Evolutionary conservation across 2,888 invertebrate species (phyloP).

Genomic region (Hypena proboscidalis): DNA sequence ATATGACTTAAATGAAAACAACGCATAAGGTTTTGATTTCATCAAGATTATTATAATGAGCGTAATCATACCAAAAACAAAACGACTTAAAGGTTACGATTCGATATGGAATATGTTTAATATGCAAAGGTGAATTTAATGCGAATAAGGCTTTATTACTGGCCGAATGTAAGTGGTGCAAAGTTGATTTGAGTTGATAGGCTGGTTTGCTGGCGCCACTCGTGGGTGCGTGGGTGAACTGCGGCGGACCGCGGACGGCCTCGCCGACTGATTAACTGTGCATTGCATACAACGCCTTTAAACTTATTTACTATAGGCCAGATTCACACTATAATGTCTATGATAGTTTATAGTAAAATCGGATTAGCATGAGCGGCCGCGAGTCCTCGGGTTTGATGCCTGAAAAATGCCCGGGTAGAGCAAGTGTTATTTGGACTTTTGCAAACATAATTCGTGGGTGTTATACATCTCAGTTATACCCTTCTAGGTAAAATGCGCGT

Average conservation of each 20-base stretch:
- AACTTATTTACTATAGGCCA: constrained; percentile 54
- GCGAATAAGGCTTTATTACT: constrained; percentile 50
- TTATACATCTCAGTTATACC: too few species aligned
- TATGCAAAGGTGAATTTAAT: constrained; percentile 17
- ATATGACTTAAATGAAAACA: too few species aligned
- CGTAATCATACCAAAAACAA: constrained; percentile 4
- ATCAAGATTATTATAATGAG: background rate
- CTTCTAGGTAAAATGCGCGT: too few species aligned
- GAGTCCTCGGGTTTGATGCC: too few species aligned
- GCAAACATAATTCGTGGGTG: too few species aligned
- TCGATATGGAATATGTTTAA: constrained; percentile 8
- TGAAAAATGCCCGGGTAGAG: too few species aligned
- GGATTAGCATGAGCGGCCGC: too few species aligned
- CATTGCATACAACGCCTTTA: constrained; percentile 57
- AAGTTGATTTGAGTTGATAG: constrained; percentile 47
- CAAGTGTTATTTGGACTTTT: too few species aligned
- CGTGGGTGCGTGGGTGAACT: constrained; percentile 68
- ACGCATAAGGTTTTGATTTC: too few species aligned
- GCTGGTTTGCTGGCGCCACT: constrained; percentile 59
- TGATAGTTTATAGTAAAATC: too few species aligned
- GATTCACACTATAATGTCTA: constrained; percentile 6
- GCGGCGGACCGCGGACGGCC: constrained; percentile 58
- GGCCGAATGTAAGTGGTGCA: constrained; percentile 52
- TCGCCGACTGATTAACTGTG: constrained; percentile 64
- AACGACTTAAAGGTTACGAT: background rate